A percentile compares a stretch with the other conserved stretches of the same genome.
Conservation (phyloP, 2,888 invertebrate species). For the Tethea ocularis region DNA sequence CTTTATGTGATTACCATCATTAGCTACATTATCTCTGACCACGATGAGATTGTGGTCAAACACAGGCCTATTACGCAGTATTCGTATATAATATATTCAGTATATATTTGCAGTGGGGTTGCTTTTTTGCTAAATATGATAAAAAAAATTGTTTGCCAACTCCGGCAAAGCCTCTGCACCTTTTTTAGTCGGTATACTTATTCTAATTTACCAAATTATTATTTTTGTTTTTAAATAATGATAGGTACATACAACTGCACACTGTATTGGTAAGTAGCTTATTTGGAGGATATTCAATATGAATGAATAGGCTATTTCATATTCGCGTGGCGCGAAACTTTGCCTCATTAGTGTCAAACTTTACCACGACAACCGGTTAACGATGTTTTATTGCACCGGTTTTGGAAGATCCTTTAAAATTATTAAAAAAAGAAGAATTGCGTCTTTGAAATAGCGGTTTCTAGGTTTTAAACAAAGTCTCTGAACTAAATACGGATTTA, state of each 20-base stretch:
- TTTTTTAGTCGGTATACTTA: no score
- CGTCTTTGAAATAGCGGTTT: not conserved
- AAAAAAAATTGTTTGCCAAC: no score
- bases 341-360: constrained; percentile 60
- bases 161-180: no score
- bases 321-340: constrained; percentile 54
- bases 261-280: not conserved
- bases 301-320: constrained; percentile 26
- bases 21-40: no score
- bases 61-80: no score
- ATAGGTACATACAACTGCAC: not conserved
- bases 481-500: not conserved
- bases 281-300: constrained; percentile 8
- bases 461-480: not conserved
- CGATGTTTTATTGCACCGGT: constrained; percentile 41
- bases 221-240: no score
- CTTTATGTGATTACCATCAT: no score
- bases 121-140: no score
- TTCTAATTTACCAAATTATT: no score
- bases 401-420: constrained; percentile 1
- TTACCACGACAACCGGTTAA: constrained; percentile 50
- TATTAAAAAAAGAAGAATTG: not conserved
- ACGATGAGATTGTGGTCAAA: no score
- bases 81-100: no score
- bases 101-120: no score